Evolutionary conservation across 2,888 invertebrate species (phyloP).

Genomic region (Drosophila cognata): DNA sequence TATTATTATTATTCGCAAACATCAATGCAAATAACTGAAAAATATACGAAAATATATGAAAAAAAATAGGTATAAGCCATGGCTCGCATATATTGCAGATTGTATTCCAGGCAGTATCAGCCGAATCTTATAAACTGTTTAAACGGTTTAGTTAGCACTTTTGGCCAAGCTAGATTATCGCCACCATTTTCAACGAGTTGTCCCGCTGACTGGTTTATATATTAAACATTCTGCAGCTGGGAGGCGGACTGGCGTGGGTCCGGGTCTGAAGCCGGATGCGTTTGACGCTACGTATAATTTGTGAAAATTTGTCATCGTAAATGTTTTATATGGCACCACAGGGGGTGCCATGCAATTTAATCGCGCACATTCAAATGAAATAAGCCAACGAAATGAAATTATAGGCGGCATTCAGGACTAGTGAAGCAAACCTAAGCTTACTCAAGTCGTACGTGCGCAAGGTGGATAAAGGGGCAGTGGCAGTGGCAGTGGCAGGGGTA

Average conservation of each 20-base stretch:
- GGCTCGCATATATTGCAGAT: too few species aligned
- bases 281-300: slow-evolving; percentile 55
- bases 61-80: too few species aligned
- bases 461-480: not conserved
- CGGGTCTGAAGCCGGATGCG: slow-evolving; percentile 29
- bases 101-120: too few species aligned
- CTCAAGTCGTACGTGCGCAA: slow-evolving; percentile 50
- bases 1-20: not conserved
- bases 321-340: slow-evolving; percentile 40
- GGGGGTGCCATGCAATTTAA: slow-evolving; percentile 66
- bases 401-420: slow-evolving; percentile 32
- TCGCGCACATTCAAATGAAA: slow-evolving; percentile 44
- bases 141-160: too few species aligned
- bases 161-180: not conserved
- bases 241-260: not conserved
- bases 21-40: too few species aligned
- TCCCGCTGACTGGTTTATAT: not conserved
- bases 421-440: slow-evolving; percentile 63
- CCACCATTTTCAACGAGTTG: not conserved
- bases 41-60: too few species aligned
- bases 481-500: not conserved
- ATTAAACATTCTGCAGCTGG: slow-evolving; percentile 23
- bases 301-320: slow-evolving; percentile 67
- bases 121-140: too few species aligned
- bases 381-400: slow-evolving; percentile 48